Conservation (phyloP, 2,113 vertebrate genomes). For the Sinocyclocheilus anshuiensis region DNA sequence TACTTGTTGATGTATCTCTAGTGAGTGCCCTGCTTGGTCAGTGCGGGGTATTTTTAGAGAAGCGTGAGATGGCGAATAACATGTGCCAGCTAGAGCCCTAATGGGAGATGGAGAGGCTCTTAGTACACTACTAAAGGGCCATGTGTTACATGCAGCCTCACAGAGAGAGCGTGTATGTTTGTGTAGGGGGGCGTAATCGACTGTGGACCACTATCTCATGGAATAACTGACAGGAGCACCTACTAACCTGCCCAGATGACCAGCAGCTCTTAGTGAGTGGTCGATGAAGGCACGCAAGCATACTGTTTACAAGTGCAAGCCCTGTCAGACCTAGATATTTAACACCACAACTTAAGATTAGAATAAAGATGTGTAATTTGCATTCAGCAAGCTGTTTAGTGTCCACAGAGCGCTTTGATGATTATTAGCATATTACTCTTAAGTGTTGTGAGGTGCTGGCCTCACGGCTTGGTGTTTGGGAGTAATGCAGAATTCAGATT, state of each 20-base stretch:
- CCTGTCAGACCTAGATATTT: conserved; percentile 24
- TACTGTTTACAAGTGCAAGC: conserved; percentile 16
- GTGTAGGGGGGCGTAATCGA: not conserved
- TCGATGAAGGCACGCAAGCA: conserved; percentile 15
- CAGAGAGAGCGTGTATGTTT: not conserved
- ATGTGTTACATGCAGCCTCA: conserved; percentile 19
- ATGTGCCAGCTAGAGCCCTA: conserved; percentile 26
- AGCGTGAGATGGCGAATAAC: conserved; percentile 19
- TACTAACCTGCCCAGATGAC: conserved; percentile 16
- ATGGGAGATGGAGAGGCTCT: conserved; percentile 49
- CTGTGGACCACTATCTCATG: not conserved
- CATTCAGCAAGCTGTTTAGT: conserved; percentile 41
- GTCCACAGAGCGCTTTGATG: conserved; percentile 22
- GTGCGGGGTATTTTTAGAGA: conserved; percentile 49
- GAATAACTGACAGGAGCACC: not conserved
- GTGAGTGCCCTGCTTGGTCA: conserved; percentile 19
- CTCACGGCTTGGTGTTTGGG: not conserved
- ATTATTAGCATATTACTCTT: conserved; percentile 39
- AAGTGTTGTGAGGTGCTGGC: conserved; percentile 5
- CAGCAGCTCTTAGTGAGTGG: conserved; percentile 24
- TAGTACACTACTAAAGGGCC: conserved; percentile 23
- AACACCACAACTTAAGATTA: conserved; percentile 32
- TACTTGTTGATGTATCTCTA: conserved; percentile 49
- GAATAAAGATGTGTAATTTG: conserved; percentile 40
- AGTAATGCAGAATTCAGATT: not conserved